Base-by-base conservation (phyloP, 2,797 vertebrate genomes). In the Poecilia gillii region DNA sequence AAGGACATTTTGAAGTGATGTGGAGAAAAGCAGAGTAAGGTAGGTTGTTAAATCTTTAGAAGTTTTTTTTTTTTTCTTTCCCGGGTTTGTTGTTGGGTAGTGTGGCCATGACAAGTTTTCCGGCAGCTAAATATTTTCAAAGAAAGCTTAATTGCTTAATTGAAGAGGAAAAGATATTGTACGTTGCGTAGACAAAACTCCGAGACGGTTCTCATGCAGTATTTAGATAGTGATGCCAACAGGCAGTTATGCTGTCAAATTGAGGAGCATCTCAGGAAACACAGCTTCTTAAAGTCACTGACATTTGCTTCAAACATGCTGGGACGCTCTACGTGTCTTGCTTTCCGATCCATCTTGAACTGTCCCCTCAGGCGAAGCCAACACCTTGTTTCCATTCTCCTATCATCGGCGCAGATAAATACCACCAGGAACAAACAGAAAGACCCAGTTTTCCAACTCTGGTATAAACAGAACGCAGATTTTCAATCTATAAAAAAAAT, bases 261-360 rank as follows among this genome's bases (percentile, higher is more conserved):
- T 59, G 73, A 78, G 45, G 41, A 62, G 28, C 76, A 12, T 83
- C 79, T 80, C 86, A 20, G 78, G 86, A 80, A 79, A 75, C 75
- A 16, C 51, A 73, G 82, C 66, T 75, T 85, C 88, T 88, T 78
- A 80, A 87, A 89, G 78, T 46, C 2, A 73, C 31, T 86, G 87
- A 84, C 87, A 91, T 93, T 93, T 88, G 81, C 88, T 83, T 89
- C 80, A 87, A 90, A 90, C 87, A 79, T 81, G 72, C 81, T 70
- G 74, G 70, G 73, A 83, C 81, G 55, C 79, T 68, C 85, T 80
- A 78, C 74, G 80, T 83, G 83, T 87, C 76, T 81, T 62, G 88
- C 81, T 85, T 91, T 78, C 82, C 68, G 68, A 76, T 88, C 25
- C 72, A 85, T 79, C 84, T 75, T 0, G 23, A 81, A 76, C 82